Percentiles rank a stretch among this genome's conserved stretches.
Evolutionary conservation across 2,113 vertebrate species (phyloP).

Genomic region (Pteronura brasiliensis): DNA sequence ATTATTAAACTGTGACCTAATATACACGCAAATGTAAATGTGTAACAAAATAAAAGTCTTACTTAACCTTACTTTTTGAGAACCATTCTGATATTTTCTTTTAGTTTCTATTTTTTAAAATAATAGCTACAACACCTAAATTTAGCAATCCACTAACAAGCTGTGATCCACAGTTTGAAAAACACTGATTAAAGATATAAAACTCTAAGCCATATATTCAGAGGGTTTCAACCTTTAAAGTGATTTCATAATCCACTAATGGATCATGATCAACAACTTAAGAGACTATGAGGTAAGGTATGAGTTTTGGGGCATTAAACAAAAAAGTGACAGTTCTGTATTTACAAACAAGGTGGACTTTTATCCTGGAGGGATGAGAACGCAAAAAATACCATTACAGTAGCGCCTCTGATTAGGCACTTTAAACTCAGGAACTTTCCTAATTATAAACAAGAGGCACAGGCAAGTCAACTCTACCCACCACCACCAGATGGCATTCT

Average conservation of each 20-base stretch:
- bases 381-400: neutral
- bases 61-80: neutral
- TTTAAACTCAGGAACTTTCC: neutral
- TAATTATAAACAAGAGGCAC: neutral
- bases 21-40: neutral
- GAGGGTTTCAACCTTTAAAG: neutral
- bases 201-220: slow-evolving; percentile 15
- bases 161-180: slow-evolving; percentile 5
- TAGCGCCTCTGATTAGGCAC: neutral
- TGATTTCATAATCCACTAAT: neutral
- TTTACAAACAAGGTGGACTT: neutral
- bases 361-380: neutral
- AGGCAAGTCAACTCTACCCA: neutral
- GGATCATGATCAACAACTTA: neutral
- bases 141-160: slow-evolving; percentile 40
- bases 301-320: neutral
- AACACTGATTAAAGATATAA: neutral
- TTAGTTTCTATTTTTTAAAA: slow-evolving; percentile 31
- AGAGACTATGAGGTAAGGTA: slow-evolving; percentile 11
- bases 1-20: neutral
- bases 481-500: slow-evolving; percentile 53
- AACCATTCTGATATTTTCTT: slow-evolving; percentile 1
- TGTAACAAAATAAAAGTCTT: neutral
- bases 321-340: neutral
- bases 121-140: neutral